These are phyloP conservation scores for Perdita meconis DNA, from an alignment of 2,888 invertebrate genomes.

Conservation along the genomic window DNA sequence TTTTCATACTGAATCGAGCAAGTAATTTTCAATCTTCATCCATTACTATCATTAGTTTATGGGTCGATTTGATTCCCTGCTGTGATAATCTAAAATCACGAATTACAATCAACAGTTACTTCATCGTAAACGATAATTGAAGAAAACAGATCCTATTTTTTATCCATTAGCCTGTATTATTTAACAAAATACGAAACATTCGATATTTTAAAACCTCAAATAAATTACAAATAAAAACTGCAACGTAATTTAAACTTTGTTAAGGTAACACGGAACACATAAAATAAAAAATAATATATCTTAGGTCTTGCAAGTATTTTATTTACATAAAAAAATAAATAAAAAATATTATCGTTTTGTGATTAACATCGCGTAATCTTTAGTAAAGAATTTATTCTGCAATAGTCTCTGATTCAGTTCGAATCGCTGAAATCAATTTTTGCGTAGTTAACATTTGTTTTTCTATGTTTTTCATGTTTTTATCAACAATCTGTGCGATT, in stretches of 20 bases:
- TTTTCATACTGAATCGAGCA: neutral
- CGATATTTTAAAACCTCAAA: neutral
- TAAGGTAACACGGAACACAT: too few species aligned
- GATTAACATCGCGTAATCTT: neutral
- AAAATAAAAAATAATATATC: neutral
- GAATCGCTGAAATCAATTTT: conserved; percentile 31
- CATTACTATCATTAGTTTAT: conserved; percentile 29
- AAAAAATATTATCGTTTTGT: neutral
- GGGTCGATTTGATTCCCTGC: conserved; percentile 42
- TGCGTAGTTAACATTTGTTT: conserved; percentile 7
- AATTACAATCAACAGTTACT: conserved; percentile 48
- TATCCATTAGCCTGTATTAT: neutral
- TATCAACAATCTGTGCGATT: neutral
- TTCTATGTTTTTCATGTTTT: conserved; percentile 26
- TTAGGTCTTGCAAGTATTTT: conserved; percentile 13
- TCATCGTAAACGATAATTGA: conserved; percentile 36
- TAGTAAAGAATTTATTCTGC: neutral
- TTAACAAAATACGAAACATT: neutral
- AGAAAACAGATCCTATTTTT: neutral
- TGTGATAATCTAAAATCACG: conserved; percentile 47
- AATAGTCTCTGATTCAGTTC: conserved; percentile 2
- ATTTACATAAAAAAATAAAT: conserved; percentile 16
- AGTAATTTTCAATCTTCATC: conserved; percentile 14
- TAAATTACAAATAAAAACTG: neutral
- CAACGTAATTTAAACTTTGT: neutral